These are phyloP conservation scores for Trididemnum nubilum DNA, from an alignment of 23 tunicate genomes.

Conservation along the genomic window DNA sequence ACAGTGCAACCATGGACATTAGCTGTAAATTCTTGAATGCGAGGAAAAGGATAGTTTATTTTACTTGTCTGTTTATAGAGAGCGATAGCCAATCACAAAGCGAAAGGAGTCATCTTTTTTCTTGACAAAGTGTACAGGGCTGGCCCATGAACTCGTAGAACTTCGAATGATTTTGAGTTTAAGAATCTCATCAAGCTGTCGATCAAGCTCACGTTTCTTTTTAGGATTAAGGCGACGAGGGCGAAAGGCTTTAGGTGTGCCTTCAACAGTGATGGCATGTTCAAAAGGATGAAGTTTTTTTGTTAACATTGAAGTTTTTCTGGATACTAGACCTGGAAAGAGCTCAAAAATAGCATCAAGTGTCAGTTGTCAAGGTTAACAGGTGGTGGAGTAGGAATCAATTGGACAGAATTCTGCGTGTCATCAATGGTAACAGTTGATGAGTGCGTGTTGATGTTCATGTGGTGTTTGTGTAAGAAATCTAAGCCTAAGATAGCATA, in stretches of 20 bases:
- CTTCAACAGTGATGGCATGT: not conserved
- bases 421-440: not conserved
- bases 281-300: not conserved
- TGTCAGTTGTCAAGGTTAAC: not conserved
- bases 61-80: not conserved
- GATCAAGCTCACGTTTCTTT: not conserved
- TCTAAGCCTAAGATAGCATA: slow-evolving; percentile 1
- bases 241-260: not conserved
- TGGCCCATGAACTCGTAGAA: not conserved
- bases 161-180: not conserved
- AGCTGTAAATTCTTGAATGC: not conserved
- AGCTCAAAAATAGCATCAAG: not conserved
- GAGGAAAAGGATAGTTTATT: not conserved
- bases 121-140: not conserved
- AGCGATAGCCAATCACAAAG: not conserved
- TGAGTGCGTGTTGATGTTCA: not conserved
- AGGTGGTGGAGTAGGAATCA: not conserved
- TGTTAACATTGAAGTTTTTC: not conserved
- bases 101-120: not conserved
- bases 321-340: not conserved
- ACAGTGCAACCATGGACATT: no score
- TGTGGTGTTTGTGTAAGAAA: slow-evolving; percentile 2
- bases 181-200: not conserved
- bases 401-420: not conserved
- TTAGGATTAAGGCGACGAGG: not conserved